Evolutionary conservation across 2,113 vertebrate species (phyloP).

Genomic region (Corythornis madagascariensis): DNA sequence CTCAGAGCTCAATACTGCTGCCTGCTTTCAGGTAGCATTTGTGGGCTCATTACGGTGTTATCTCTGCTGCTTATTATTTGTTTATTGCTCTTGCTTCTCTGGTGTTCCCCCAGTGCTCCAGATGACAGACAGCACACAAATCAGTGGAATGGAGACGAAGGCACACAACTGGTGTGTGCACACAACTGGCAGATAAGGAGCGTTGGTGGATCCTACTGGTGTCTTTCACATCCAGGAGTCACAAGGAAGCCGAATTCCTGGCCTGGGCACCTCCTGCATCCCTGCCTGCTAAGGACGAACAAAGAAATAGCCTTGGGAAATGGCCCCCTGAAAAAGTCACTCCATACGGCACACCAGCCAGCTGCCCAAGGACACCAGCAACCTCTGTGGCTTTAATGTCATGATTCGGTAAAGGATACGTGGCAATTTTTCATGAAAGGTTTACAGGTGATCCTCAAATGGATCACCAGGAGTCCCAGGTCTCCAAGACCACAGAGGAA

Average conservation of each 20-base stretch:
- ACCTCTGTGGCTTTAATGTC: not conserved
- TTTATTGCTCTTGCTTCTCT: conserved; percentile 20
- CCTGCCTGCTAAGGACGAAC: not conserved
- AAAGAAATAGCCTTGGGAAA: not conserved
- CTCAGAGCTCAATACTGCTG: not conserved
- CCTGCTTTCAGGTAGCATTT: not conserved
- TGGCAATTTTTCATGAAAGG: too few relatives aligned
- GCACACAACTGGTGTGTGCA: not conserved
- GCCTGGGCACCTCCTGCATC: not conserved
- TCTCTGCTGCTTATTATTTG: conserved; percentile 26
- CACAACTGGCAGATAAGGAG: not conserved
- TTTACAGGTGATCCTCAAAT: too few relatives aligned
- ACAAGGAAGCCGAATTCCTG: not conserved
- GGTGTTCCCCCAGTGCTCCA: not conserved
- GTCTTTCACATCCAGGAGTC: not conserved
- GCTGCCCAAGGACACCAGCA: not conserved
- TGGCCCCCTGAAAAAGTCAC: not conserved
- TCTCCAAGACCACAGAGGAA: too few relatives aligned
- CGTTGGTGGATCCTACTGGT: not conserved
- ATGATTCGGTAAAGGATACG: too few relatives aligned
- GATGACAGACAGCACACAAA: conserved; percentile 43
- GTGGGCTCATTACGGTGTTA: not conserved
- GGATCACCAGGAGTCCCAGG: too few relatives aligned
- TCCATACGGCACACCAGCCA: rapidly evolving
- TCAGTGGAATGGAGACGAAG: not conserved